phyloP scores from a whole-genome alignment of 1,140 invertebrate genomes.

The Tetraneura akinire region DNA sequence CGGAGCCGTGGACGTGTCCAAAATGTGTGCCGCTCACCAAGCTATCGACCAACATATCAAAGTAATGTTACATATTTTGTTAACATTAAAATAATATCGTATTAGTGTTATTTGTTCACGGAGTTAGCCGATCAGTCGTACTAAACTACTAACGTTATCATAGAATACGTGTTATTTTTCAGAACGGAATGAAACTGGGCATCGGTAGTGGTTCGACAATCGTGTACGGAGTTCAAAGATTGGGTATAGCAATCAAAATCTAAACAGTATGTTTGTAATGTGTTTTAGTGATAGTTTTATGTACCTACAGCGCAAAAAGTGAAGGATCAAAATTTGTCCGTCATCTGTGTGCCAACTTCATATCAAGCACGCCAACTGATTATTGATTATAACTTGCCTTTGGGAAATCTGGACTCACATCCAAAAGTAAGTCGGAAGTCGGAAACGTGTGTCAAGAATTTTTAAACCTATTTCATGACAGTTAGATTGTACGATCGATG shows the following conservation, averaged over 20 bases:
- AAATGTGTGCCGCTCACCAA: conserved; percentile 69
- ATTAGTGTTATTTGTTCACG: conserved; percentile 34
- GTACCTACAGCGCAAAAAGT: conserved; percentile 76
- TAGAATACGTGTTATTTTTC: too few relatives aligned
- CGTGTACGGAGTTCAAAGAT: conserved; percentile 84
- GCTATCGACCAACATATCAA: conserved; percentile 73
- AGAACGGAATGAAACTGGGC: conserved; percentile 78
- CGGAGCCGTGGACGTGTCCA: conserved; percentile 60
- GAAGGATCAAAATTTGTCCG: conserved; percentile 72
- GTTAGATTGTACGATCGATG: conserved; percentile 91
- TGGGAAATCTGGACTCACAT: conserved; percentile 83
- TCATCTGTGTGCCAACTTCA: conserved; percentile 88
- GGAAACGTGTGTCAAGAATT: neutral
- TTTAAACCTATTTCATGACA: conserved; percentile 57
- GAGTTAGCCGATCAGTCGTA: too few relatives aligned
- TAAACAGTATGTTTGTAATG: neutral
- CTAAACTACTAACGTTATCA: too few relatives aligned
- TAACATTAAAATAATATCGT: too few relatives aligned
- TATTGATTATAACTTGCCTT: conserved; percentile 70
- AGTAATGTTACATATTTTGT: conserved; percentile 58
- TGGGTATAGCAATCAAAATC: conserved; percentile 63
- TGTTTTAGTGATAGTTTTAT: conserved; percentile 50
- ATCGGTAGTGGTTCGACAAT: conserved; percentile 94
- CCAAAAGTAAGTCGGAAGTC: conserved; percentile 63
- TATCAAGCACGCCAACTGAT: conserved; percentile 87